Base-by-base conservation (phyloP, 2,113 vertebrate species). In the Cettia cetti region DNA sequence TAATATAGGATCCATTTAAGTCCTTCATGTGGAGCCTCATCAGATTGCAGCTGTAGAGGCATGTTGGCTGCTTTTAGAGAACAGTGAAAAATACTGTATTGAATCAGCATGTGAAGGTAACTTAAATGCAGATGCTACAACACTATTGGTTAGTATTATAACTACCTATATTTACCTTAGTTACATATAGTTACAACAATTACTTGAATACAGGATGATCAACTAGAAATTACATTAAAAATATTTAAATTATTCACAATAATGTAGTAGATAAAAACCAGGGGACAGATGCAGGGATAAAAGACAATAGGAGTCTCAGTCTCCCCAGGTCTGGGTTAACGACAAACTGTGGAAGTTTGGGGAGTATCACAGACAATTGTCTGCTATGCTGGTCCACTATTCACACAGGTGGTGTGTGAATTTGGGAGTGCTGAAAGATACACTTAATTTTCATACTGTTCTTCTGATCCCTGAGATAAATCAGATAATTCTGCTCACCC, bases 141-240 rank as follows among this genome's bases (percentile, higher is more conserved):
- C 23, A 35, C 31, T 37, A 39, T 53, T 80, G 21, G 33, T 69
- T 65, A 28, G 11, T 92, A 42, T 96, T 94, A 39, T 66, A 81
- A 44, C 31, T 75, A 92, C 40, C 63, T 92, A 44, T 96, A 86
- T 95, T 96, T 93, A 91, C 53, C 53, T 91, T 88, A 86, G 39
- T 86, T 93, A 85, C 50, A 77, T 61, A n/a, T 89, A 97, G 94
- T 95, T 95, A 71, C 42, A 68, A 37, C n/a, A 93, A 95, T 94
- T 96, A 80, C 18, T 94, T 71, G 26, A 92, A 59, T 79, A 72
- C 20, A 76, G 18, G 45, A 50, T 91, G 65, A 92, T 84, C 40
- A 69, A 11, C 54, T 57, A 61, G 89, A 93, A 95, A 74, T 31
- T 30, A 56, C n/a, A 76, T 57, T 95, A 16, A 82, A 92, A 77